Conservation (phyloP, 2,888 invertebrate species). For the Hipparchia semele region DNA sequence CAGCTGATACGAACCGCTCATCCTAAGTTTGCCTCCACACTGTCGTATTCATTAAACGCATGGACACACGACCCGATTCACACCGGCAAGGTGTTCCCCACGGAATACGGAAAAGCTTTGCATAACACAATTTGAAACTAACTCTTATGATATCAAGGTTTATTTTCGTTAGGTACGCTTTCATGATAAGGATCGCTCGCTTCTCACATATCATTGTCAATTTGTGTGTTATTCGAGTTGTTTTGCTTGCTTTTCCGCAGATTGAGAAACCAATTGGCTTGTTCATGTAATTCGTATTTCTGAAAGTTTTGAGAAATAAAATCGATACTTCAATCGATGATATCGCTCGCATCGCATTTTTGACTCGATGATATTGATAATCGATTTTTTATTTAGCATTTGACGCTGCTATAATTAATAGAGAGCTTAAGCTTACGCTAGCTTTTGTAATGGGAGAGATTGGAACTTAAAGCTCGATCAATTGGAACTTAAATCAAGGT, state of each 20-base stretch:
- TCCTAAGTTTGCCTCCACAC: conserved; percentile 45
- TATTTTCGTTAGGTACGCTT: conserved; percentile 72
- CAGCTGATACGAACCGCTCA: not conserved
- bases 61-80: conserved; percentile 77
- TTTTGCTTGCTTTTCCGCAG: conserved; percentile 79
- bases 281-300: conserved; percentile 27
- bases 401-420: not conserved
- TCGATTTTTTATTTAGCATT: conserved; percentile 1
- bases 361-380: not conserved
- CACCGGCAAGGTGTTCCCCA: conserved; percentile 70
- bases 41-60: conserved; percentile 63
- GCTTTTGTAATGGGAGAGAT: conserved; percentile 18
- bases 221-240: conserved; percentile 72
- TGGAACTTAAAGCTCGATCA: not conserved
- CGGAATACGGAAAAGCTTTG: conserved; percentile 64
- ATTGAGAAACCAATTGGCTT: conserved; percentile 46
- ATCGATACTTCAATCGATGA: conserved; percentile 1
- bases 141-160: conserved; percentile 56
- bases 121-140: conserved; percentile 59
- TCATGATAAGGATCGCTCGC: conserved; percentile 72
- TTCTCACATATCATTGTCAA: conserved; percentile 76
- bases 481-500: too few species aligned
- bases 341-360: not conserved
- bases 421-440: conserved; percentile 32
- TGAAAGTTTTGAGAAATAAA: not conserved